A percentile compares a stretch with the other conserved stretches of the same genome.
Conservation (phyloP, 2,888 invertebrate genomes). For the Harmothoe impar region DNA sequence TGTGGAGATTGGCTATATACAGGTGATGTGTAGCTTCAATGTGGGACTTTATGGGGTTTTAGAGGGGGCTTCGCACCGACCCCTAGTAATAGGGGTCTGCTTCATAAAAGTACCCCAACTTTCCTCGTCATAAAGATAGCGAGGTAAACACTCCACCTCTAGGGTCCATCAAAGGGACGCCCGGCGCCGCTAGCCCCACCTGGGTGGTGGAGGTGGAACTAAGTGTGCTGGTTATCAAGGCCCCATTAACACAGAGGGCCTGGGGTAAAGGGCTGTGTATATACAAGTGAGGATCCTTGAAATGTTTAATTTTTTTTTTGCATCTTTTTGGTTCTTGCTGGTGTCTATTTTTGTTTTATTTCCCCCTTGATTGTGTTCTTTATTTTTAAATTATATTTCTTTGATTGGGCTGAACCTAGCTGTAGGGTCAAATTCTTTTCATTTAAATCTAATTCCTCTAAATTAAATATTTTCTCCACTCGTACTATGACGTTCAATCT, state of each 20-base stretch:
- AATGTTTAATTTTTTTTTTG: too few relatives aligned
- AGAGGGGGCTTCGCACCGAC: background rate
- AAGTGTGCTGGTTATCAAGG: background rate
- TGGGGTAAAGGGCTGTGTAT: too few relatives aligned
- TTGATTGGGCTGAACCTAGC: too few relatives aligned
- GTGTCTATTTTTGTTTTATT: too few relatives aligned
- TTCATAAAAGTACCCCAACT: conserved; percentile 35
- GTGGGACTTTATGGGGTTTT: background rate
- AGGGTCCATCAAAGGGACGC: background rate
- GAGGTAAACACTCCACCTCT: conserved; percentile 36
- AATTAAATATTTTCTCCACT: too few relatives aligned
- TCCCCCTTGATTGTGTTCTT: too few relatives aligned
- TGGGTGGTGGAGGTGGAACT: background rate
- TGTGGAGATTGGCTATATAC: background rate
- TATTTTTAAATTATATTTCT: too few relatives aligned
- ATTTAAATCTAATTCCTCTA: too few relatives aligned
- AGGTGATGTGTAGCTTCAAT: background rate
- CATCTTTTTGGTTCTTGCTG: too few relatives aligned
- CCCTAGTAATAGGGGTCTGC: background rate
- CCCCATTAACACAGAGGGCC: background rate
- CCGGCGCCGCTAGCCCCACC: conserved; percentile 15
- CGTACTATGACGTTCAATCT: too few relatives aligned
- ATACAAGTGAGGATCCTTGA: too few relatives aligned
- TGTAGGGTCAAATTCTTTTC: too few relatives aligned
- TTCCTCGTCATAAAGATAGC: conserved; percentile 37